Evolutionary conservation across 2,797 vertebrate genomes (phyloP), one percentile per base, ranked within the genome.

Genomic region (Trematomus bernacchii): DNA sequence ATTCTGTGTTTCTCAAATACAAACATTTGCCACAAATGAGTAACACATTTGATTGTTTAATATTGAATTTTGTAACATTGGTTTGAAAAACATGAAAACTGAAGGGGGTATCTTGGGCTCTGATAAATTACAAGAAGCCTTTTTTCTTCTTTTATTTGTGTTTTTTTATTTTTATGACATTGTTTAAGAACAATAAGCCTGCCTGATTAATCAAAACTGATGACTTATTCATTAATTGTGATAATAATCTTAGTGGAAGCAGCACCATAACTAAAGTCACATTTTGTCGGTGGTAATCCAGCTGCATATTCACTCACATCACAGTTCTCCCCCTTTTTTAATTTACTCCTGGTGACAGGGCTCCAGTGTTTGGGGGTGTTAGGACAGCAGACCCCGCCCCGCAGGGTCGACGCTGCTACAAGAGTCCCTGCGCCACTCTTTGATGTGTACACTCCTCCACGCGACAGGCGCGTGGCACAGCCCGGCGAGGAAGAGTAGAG

Each of bases 361-460:
- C 71, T 69, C 40, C 48, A 4, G 30, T 73, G 78, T 80, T 81
- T 66, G 62, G 77, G 85, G 85, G 87, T 82, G 85, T 84, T 37
- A 76, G 73, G 76, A 83, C 54, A 80, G 53, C 75, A 94, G 79
- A 82, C 94, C 93, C 89, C 95, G 94, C 94, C 95, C 92, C 89
- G 12, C 64, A 43, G 87, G 79, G 86, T 90, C 87, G 73, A 83
- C 68, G 90, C 77, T 77, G 87, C 90, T 93, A 86, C 92, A 92
- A 89, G 91, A 94, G 92, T 90, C 89, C 79, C 80, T 40, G 90
- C 80, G 79, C 87, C 89, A 68, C 87, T 48, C 65, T 75, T 72
- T 73, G 76, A 75, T 66, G 79, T 78, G 82, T 76, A 61, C 89
- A 88, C 84, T 87, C 69, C 86, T 66, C 80, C 94, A 95, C 94